Conservation (phyloP, 2,888 invertebrate species). For the Eutolmus rufibarbis region DNA sequence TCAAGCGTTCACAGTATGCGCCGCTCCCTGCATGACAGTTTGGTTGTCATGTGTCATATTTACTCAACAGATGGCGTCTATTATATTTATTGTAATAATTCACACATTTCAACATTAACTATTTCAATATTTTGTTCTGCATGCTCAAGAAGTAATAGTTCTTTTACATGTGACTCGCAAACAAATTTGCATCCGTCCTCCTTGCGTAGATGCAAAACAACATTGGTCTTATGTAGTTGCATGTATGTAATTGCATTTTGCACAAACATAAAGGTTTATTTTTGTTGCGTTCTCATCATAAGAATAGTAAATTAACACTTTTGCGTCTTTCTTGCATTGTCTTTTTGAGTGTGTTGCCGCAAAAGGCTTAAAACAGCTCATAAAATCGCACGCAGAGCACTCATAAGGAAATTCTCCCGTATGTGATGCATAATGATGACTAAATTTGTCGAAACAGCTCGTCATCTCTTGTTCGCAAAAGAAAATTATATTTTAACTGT, state of each 20-base stretch:
- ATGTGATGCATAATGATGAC: slow-evolving; percentile 13
- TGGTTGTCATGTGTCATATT: too few species aligned
- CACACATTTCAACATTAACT: too few species aligned
- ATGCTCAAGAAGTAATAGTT: not conserved
- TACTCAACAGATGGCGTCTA: too few species aligned
- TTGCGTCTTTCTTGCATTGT: not conserved
- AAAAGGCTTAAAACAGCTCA: not conserved
- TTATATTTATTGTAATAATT: too few species aligned
- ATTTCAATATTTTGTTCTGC: not conserved
- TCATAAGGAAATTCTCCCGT: slow-evolving; percentile 28
- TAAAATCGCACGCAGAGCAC: not conserved
- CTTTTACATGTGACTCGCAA: not conserved
- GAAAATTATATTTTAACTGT: not conserved
- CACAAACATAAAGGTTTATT: not conserved
- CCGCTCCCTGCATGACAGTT: too few species aligned
- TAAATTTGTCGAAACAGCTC: not conserved
- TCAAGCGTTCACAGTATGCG: too few species aligned
- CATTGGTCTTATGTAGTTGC: not conserved
- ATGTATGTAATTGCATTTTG: slow-evolving; percentile 25
- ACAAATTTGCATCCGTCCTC: not conserved
- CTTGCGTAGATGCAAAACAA: not conserved
- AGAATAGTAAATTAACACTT: not conserved
- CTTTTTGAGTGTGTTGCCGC: not conserved
- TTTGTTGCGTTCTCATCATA: not conserved
- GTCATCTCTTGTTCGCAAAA: slow-evolving; percentile 1